These are phyloP conservation scores for Oeneis ivallda DNA, from an alignment of 2,888 invertebrate species.

Conservation along the genomic window DNA sequence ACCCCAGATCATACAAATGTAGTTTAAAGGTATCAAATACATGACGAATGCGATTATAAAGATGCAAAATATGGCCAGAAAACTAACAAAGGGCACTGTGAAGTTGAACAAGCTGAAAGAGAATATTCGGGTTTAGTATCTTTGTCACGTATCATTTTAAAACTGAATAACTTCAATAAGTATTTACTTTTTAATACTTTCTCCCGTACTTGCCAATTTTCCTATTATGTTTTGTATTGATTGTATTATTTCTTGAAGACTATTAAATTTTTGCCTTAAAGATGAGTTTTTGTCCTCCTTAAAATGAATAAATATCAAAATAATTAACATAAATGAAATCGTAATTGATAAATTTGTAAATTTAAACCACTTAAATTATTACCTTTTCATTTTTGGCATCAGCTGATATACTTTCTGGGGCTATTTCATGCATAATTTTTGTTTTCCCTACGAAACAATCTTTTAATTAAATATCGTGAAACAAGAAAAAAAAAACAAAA, in stretches of 20 bases:
- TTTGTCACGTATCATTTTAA: not conserved
- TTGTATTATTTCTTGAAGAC: slow-evolving; percentile 96
- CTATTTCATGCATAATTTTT: slow-evolving; percentile 25
- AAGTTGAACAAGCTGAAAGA: slow-evolving; percentile 95
- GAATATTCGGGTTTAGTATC: slow-evolving; percentile 26
- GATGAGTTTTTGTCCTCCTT: slow-evolving; percentile 96
- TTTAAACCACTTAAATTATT: slow-evolving; percentile 1
- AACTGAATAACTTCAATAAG: too few species aligned
- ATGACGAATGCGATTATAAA: slow-evolving; percentile 87
- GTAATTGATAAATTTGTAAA: not conserved
- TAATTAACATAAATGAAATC: not conserved
- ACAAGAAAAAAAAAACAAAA: not conserved
- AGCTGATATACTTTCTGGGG: slow-evolving; percentile 1
- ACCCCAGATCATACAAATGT: slow-evolving; percentile 95
- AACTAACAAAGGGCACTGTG: slow-evolving; percentile 95
- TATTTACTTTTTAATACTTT: slow-evolving; percentile 96
- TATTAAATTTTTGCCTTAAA: slow-evolving; percentile 92
- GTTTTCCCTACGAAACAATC: slow-evolving; percentile 37
- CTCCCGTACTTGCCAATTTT: slow-evolving; percentile 92
- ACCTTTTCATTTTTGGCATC: slow-evolving; percentile 40
- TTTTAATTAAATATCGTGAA: not conserved
- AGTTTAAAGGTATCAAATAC: slow-evolving; percentile 92
- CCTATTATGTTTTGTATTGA: slow-evolving; percentile 97
- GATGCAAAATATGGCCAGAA: slow-evolving; percentile 90
- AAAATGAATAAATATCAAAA: not conserved